A percentile compares a stretch with the other conserved stretches of the same genome.
phyloP scores from a whole-genome alignment of 2,888 invertebrate genomes.

The Heliconius ethilla region DNA sequence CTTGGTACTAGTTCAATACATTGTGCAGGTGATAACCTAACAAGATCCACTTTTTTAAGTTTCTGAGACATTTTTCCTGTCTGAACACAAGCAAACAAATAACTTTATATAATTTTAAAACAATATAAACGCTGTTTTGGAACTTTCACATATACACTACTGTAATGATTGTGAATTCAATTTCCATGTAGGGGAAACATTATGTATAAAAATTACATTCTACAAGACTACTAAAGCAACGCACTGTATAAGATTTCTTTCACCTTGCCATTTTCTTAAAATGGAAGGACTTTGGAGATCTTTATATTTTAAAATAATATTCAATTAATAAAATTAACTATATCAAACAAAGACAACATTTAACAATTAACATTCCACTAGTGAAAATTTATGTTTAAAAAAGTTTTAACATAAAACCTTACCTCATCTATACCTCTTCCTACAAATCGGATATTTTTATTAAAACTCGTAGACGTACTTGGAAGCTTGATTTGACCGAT shows the following conservation, averaged over 20 bases:
- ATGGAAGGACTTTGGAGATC: no score
- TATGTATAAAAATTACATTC: no score
- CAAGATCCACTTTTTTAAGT: constrained; percentile 41
- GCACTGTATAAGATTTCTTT: neutral
- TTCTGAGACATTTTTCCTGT: constrained; percentile 25
- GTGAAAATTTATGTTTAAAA: no score
- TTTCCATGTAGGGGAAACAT: no score
- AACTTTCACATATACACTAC: no score
- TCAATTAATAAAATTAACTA: no score
- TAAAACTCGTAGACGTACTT: neutral
- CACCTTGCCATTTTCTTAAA: no score
- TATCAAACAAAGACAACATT: no score
- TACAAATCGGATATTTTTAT: constrained; percentile 30
- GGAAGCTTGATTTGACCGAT: constrained; percentile 43
- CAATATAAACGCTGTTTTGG: neutral
- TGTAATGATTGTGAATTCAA: no score
- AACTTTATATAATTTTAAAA: neutral
- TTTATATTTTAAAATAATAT: no score
- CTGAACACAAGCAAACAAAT: constrained; percentile 30
- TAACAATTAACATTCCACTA: no score
- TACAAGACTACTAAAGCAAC: neutral
- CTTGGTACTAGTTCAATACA: constrained; percentile 39
- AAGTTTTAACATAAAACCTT: neutral
- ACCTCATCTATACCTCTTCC: constrained; percentile 46
- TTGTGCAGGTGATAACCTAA: constrained; percentile 34